Conservation (phyloP, 1,140 invertebrate species). For the Thrips palmi region DNA sequence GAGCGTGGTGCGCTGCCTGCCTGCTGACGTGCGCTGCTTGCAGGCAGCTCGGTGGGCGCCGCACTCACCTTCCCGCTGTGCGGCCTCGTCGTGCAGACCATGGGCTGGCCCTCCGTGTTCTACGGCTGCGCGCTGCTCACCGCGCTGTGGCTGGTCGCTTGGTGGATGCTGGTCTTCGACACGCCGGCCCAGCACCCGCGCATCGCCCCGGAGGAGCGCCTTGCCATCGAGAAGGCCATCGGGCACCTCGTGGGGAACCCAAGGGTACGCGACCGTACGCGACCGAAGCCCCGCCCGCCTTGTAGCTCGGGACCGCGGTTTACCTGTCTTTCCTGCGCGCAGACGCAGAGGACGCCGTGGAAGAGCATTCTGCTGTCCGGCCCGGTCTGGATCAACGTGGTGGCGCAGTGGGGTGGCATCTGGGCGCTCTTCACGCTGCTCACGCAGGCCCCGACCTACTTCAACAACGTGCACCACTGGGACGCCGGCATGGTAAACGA, state of each 20-base stretch:
- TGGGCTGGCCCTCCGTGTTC: conserved; percentile 60
- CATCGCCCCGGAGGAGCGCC: conserved; percentile 47
- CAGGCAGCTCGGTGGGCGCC: conserved; percentile 47
- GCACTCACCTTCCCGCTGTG: conserved; percentile 49
- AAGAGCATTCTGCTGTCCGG: conserved; percentile 43
- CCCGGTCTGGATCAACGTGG: conserved; percentile 58
- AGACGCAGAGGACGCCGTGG: conserved; percentile 69
- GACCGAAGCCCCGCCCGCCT: background rate
- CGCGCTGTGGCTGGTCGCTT: conserved; percentile 58
- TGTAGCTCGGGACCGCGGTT: background rate
- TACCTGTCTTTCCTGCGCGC: no score
- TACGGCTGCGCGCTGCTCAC: conserved; percentile 44
- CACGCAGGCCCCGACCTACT: conserved; percentile 68
- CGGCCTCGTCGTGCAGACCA: conserved; percentile 38
- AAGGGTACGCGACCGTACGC: conserved; percentile 17
- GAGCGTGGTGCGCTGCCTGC: no score
- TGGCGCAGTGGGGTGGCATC: conserved; percentile 59
- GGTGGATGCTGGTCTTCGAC: conserved; percentile 53
- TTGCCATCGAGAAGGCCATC: conserved; percentile 37
- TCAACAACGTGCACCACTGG: conserved; percentile 66
- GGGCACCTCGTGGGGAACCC: conserved; percentile 25
- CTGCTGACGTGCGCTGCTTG: no score
- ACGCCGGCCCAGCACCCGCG: conserved; percentile 58
- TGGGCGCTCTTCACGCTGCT: conserved; percentile 77
- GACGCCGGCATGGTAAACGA: conserved; percentile 56